Conservation (phyloP, 2,888 invertebrate species). For the Pyrgus malvae region DNA sequence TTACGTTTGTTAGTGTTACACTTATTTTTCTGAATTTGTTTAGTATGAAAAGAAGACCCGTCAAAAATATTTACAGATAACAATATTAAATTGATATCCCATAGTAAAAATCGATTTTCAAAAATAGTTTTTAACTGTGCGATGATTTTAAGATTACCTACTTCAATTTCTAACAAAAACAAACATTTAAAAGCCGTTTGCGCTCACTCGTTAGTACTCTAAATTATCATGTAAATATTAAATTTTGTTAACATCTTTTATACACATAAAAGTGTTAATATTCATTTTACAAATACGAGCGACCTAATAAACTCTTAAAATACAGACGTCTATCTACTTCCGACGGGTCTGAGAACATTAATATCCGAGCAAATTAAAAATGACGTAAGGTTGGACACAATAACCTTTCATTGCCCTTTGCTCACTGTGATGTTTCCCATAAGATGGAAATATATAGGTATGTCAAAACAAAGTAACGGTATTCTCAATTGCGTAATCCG, state of each 20-base stretch:
- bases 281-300: background rate
- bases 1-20: too few species aligned
- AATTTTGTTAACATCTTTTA: background rate
- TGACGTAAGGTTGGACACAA: conserved; percentile 8
- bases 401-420: conserved; percentile 23
- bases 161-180: too few species aligned
- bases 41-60: too few species aligned
- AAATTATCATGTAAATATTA: too few species aligned
- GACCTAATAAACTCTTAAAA: conserved; percentile 8
- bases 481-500: conserved; percentile 12
- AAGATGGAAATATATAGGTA: conserved; percentile 6
- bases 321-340: conserved; percentile 5
- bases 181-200: too few species aligned
- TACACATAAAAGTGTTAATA: background rate
- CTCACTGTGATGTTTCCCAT: conserved; percentile 23
- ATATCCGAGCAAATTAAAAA: conserved; percentile 10
- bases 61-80: too few species aligned
- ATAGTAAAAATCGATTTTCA: too few species aligned
- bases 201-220: too few species aligned
- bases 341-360: conserved; percentile 16
- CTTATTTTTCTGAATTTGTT: too few species aligned
- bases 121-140: too few species aligned
- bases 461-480: conserved; percentile 10
- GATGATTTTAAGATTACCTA: too few species aligned
- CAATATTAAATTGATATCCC: too few species aligned